phyloP scores from a whole-genome alignment of 2,113 vertebrate genomes.

The Nibea coibor region DNA sequence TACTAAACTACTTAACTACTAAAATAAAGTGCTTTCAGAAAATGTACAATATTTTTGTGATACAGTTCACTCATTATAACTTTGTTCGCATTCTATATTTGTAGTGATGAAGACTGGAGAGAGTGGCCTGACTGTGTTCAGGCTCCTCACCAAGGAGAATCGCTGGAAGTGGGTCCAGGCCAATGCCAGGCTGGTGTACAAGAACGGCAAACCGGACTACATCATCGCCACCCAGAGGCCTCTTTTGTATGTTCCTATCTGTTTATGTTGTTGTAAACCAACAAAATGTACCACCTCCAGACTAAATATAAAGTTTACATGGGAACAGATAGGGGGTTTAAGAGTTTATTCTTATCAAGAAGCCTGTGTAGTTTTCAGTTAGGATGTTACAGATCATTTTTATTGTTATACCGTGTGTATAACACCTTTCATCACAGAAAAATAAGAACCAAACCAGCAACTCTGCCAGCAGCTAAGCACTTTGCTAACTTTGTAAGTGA shows the following conservation, averaged over 20 bases:
- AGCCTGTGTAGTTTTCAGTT: background rate
- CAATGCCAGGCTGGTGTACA: slow-evolving; percentile 82
- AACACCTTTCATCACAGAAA: background rate
- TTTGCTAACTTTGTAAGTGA: background rate
- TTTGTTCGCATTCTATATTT: slow-evolving; percentile 20
- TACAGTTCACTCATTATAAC: background rate
- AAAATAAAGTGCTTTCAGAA: background rate
- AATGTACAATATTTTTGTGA: background rate
- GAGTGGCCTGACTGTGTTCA: slow-evolving; percentile 80
- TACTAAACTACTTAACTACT: background rate
- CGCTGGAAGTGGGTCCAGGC: slow-evolving; percentile 86
- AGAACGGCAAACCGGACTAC: slow-evolving; percentile 79
- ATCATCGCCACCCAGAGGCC: slow-evolving; percentile 82
- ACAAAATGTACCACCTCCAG: background rate
- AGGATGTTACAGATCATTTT: background rate
- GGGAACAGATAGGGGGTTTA: background rate
- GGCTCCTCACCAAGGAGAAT: slow-evolving; percentile 83
- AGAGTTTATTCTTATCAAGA: background rate
- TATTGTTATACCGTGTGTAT: background rate
- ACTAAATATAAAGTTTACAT: background rate
- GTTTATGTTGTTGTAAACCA: background rate
- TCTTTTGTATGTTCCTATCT: slow-evolving; percentile 76
- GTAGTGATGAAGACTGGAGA: slow-evolving; percentile 85
- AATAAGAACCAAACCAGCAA: background rate
- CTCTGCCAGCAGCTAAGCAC: background rate